Base-by-base conservation (phyloP, 2,113 vertebrate genomes). In the Potamarius usumacintae region DNA sequence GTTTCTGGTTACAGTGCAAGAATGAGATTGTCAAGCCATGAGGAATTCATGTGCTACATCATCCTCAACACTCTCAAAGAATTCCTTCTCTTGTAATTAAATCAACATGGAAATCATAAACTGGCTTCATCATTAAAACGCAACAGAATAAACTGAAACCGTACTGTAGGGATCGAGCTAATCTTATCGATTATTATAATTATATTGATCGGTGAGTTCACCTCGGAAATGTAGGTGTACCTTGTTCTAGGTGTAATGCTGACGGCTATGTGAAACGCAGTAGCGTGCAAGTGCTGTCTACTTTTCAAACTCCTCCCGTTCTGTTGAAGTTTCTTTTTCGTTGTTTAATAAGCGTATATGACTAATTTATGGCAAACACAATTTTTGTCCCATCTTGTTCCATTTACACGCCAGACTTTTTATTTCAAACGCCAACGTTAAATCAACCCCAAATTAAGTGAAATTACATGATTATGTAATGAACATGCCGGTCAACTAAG, bases 41-140 rank as follows among this genome's bases (percentile, higher is more conserved):
- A 83, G 82, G 25, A 67, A 83, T 83, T 83, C 42, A 67, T 83
- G 82, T 67, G 62, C 82, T 83, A 83, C 82, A 83, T 83, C 82
- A 53, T 67, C 62, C 62, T 83, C 62, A 67, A 67, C 82, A 83
- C 82, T 83, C n/a, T 83, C 20, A 83, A n/a, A 83, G 42, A 67
- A 83, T 83, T 65, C 67, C 82, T 65, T 65, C 2, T 22, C 81
- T 52, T 27, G 82, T 83, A 48, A 83, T 83, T 83, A 50, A 63
- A 57, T 10, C 7, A 25, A 60, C 76, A 60, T 27, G 0, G 27
- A 27, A 34, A 34, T 34, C 34, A 34, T 34, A 82, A n/a, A 2
- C 3, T 17, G 60, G 50, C 5, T 82, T 82, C 10, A 12, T 48
- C 3, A 1, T 65, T 14, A 50, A 52, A 30, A n/a, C 22, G 6